phyloP scores from a whole-genome alignment of 2,888 invertebrate genomes.

The Matsumyia berberina region DNA sequence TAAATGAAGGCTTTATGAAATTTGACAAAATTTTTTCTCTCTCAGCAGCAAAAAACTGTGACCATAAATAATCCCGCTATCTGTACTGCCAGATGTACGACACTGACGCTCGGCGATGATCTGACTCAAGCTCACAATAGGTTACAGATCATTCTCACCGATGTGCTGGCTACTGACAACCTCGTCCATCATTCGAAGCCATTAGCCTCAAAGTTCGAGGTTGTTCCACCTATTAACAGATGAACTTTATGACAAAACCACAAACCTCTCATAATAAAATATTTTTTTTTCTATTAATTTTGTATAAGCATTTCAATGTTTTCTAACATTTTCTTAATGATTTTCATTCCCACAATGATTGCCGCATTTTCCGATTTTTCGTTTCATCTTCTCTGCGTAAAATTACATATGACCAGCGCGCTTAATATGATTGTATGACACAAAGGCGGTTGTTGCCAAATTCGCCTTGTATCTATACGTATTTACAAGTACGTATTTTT shows the following conservation, averaged over 20 bases:
- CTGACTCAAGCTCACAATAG: too few species aligned
- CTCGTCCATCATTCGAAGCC: too few species aligned
- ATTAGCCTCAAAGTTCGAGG: not conserved
- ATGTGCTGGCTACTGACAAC: too few species aligned
- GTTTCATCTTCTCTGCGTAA: constrained; percentile 13
- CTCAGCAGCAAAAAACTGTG: too few species aligned
- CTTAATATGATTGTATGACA: constrained; percentile 33
- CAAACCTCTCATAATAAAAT: not conserved
- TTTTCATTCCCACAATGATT: constrained; percentile 10
- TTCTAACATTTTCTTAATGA: not conserved
- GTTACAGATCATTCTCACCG: too few species aligned
- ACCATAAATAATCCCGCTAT: too few species aligned
- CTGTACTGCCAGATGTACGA: too few species aligned
- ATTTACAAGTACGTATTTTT: not conserved
- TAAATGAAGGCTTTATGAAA: too few species aligned
- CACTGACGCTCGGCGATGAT: too few species aligned
- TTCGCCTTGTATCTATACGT: not conserved
- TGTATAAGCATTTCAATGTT: not conserved
- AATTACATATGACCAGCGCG: constrained; percentile 41
- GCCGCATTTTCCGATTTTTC: constrained; percentile 32
- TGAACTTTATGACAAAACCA: not conserved
- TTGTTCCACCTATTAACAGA: not conserved
- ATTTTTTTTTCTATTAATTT: not conserved
- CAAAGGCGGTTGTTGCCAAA: constrained; percentile 43
- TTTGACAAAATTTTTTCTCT: too few species aligned